Evolutionary conservation across 2,113 vertebrate genomes (phyloP).

Genomic region (Crotalus viridis): DNA sequence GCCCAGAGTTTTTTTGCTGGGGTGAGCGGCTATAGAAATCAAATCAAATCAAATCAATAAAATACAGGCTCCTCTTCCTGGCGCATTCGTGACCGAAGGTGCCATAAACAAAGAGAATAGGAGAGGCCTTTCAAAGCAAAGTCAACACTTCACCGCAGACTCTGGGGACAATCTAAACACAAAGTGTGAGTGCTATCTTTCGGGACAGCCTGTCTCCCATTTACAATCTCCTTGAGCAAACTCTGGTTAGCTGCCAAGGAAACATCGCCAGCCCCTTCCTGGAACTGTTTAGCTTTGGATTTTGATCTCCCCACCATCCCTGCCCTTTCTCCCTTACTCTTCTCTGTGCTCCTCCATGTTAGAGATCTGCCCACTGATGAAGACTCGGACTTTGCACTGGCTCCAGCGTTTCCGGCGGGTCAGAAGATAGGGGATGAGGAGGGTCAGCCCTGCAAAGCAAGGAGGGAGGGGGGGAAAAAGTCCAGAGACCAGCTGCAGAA

Average conservation of each 20-base stretch:
- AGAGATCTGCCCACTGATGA: conserved; percentile 66
- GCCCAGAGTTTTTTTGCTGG: background rate
- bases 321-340: conserved; percentile 72
- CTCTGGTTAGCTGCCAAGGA: background rate
- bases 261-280: background rate
- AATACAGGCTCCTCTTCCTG: background rate
- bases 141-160: background rate
- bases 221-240: background rate
- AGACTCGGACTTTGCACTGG: conserved; percentile 69
- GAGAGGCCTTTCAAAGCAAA: background rate
- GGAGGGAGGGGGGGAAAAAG: background rate
- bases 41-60: background rate
- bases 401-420: conserved; percentile 71
- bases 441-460: conserved; percentile 70
- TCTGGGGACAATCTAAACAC: too few relatives aligned
- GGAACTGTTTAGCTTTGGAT: too few relatives aligned
- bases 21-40: background rate
- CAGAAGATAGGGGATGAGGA: conserved; percentile 77
- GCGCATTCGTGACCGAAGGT: background rate
- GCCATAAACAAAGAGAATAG: background rate
- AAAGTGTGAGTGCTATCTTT: background rate
- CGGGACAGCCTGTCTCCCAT: background rate
- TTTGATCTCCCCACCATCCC: background rate
- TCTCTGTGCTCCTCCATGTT: conserved; percentile 70
- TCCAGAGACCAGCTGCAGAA: background rate